Percentiles rank a stretch among this genome's conserved stretches.
phyloP scores from a whole-genome alignment of 2,113 vertebrate species.

The Gobio gobio region DNA sequence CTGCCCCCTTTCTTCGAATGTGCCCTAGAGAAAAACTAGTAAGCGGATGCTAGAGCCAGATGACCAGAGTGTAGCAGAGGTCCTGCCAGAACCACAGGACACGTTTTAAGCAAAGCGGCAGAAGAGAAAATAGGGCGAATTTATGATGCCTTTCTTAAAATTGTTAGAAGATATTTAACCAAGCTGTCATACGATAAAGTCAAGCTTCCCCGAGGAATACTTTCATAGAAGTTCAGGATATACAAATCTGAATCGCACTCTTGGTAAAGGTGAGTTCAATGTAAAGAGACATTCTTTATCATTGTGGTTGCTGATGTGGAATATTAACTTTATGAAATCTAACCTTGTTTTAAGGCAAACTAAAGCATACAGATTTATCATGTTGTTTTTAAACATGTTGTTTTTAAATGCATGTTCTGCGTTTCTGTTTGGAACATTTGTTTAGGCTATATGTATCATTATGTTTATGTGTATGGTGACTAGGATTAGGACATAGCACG shows the following conservation, averaged over 20 bases:
- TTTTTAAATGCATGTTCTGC: background rate
- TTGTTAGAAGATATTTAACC: background rate
- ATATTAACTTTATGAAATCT: background rate
- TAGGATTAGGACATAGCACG: background rate
- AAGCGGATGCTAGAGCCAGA: background rate
- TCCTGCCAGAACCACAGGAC: background rate
- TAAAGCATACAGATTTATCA: background rate
- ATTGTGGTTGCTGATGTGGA: background rate
- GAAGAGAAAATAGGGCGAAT: background rate
- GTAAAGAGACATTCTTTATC: background rate
- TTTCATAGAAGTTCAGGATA: conserved; percentile 7
- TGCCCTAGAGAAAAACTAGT: background rate
- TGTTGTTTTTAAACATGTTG: conserved; percentile 11
- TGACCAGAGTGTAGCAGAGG: background rate
- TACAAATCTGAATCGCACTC: background rate
- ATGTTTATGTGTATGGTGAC: background rate
- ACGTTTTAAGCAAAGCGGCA: background rate
- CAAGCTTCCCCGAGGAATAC: background rate
- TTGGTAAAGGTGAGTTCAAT: conserved; percentile 4
- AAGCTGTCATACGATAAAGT: background rate
- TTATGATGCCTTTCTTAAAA: background rate
- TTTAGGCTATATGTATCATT: background rate
- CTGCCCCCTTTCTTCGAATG: conserved; percentile 12
- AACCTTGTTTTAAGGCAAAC: background rate
- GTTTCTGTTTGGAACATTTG: background rate